Evolutionary conservation across 2,797 vertebrate genomes (phyloP).

Genomic region (Sebastes aleutianus): DNA sequence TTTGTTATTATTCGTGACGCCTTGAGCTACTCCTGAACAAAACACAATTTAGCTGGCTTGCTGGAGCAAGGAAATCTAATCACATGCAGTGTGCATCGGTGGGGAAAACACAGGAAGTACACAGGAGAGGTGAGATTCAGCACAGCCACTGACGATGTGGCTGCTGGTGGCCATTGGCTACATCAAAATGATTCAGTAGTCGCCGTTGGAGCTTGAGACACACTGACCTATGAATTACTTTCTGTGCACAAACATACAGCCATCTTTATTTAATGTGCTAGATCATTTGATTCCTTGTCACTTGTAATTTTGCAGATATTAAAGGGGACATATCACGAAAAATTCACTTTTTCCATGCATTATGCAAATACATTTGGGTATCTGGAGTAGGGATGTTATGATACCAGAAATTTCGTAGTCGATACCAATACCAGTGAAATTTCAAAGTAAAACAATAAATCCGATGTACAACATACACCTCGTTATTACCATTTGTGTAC

Average conservation of each 20-base stretch:
- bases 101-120: constrained; percentile 46
- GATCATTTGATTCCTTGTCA: not conserved
- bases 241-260: constrained; percentile 2
- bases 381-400: too few relatives aligned
- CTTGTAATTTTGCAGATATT: not conserved
- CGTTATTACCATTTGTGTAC: too few relatives aligned
- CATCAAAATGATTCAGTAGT: constrained; percentile 14
- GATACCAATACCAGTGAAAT: too few relatives aligned
- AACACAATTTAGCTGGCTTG: constrained; percentile 61
- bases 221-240: not conserved
- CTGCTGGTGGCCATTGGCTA: not conserved
- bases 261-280: not conserved
- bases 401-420: too few relatives aligned
- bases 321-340: too few relatives aligned
- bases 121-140: constrained; percentile 30
- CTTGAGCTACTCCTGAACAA: constrained; percentile 56
- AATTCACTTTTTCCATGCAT: too few relatives aligned
- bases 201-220: not conserved
- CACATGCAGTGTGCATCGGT: constrained; percentile 40
- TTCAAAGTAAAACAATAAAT: too few relatives aligned
- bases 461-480: too few relatives aligned
- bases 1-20: constrained; percentile 42
- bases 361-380: too few relatives aligned
- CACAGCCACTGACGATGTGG: constrained; percentile 13
- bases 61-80: constrained; percentile 66